Conservation (phyloP, 2,797 vertebrate species). For the Parambassis ranga region DNA sequence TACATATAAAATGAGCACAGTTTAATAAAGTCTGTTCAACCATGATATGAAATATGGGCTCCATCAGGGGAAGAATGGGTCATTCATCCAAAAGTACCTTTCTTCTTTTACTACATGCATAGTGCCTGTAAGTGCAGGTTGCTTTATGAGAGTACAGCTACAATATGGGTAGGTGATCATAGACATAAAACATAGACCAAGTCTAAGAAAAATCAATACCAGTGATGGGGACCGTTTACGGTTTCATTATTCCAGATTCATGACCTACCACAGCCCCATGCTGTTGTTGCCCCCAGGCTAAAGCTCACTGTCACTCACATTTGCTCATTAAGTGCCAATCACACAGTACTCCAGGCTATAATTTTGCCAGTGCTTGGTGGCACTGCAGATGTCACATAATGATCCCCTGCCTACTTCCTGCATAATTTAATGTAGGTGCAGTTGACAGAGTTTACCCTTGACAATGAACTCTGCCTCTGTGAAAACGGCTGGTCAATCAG, state of each 20-base stretch:
- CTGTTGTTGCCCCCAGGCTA: constrained; percentile 70
- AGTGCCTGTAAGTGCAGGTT: constrained; percentile 28
- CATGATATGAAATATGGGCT: constrained; percentile 16
- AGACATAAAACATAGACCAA: constrained; percentile 62
- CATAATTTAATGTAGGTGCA: constrained; percentile 66
- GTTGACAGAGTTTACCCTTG: constrained; percentile 66
- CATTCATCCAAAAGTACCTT: constrained; percentile 12
- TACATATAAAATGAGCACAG: constrained; percentile 29
- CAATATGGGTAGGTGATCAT: constrained; percentile 45
- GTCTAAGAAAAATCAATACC: constrained; percentile 70
- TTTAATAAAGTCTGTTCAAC: constrained; percentile 46
- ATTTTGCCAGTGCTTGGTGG: constrained; percentile 71
- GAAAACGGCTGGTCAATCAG: constrained; percentile 48
- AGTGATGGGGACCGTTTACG: constrained; percentile 68
- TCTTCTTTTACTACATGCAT: constrained; percentile 26
- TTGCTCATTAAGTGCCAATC: constrained; percentile 82
- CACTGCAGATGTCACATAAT: constrained; percentile 74
- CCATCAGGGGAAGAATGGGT: constrained; percentile 11
- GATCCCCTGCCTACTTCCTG: constrained; percentile 64
- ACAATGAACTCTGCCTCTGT: constrained; percentile 53
- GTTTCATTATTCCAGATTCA: constrained; percentile 77
- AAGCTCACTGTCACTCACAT: constrained; percentile 77
- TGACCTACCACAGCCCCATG: constrained; percentile 68
- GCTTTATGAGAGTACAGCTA: constrained; percentile 16
- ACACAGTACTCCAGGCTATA: constrained; percentile 70